A percentile compares a stretch with the other conserved stretches of the same genome.
These are phyloP conservation scores for Barnardius zonarius DNA, from an alignment of 2,113 vertebrate species.

Conservation along the genomic window DNA sequence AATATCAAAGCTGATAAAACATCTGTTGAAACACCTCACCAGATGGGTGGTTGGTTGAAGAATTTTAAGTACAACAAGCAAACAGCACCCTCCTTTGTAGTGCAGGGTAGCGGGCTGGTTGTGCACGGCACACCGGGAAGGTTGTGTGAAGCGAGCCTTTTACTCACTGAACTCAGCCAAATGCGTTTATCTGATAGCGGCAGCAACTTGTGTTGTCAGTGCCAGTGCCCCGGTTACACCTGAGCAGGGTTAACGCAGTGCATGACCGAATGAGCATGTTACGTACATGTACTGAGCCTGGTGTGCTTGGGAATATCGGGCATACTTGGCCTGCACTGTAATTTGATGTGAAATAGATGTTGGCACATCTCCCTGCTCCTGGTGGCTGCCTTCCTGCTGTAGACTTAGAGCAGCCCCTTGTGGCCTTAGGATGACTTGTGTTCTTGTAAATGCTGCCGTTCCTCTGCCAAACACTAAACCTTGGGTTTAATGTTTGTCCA, in stretches of 20 bases:
- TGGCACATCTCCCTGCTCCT: not conserved
- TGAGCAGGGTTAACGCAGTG: not conserved
- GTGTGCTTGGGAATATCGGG: not conserved
- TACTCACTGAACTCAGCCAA: not conserved
- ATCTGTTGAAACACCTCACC: not conserved
- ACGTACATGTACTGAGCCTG: rapidly evolving
- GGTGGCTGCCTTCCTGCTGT: not conserved
- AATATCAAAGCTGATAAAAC: not conserved
- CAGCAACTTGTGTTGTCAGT: not conserved
- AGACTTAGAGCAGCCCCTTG: conserved; percentile 64
- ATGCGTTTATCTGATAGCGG: not conserved
- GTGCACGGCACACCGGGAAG: rapidly evolving
- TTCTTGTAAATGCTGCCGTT: not conserved
- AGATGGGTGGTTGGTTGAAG: not conserved
- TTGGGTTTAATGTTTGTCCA: not conserved
- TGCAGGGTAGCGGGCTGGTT: not conserved
- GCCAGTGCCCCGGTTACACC: rapidly evolving
- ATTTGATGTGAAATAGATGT: not conserved
- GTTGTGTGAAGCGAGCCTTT: not conserved
- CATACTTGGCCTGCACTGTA: rapidly evolving
- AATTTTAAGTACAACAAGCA: not conserved
- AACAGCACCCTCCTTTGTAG: not conserved
- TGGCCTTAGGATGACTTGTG: not conserved
- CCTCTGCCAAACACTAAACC: not conserved
- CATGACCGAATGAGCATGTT: not conserved